Base-by-base conservation (phyloP, 1,140 invertebrate genomes). In the Saxidomus purpurata region DNA sequence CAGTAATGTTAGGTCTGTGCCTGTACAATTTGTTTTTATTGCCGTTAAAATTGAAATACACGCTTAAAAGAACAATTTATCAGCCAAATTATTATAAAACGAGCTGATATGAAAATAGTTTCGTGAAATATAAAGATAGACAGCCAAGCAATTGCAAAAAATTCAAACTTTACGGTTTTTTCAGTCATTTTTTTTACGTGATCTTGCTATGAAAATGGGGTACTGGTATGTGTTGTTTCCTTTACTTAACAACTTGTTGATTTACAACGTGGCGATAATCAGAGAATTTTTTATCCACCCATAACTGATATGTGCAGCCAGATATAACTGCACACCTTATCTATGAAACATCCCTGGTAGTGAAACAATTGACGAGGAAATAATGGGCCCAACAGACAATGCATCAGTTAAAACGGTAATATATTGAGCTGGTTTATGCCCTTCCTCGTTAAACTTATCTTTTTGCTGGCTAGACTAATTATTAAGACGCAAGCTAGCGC, bases 301-400 rank as follows among this genome's bases (percentile, higher is more conserved):
- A 38, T 71, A 71, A 71, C 67, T 71, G 67, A 71, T 71, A 36
- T 71, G 67, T 38, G 34, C 67, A 38, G 67, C 67, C 67, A 38
- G 67, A 38, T 71, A 71, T 71, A 38, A 63, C 25, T 63, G 59
- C 59, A 63, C 22, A 28, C 6, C n/a, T 63, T 63, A 63, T 63
- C 59, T 63, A 8, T 1, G 59, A 63, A 63, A 63, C 59, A 63
- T 63, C 22, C 59, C 34, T 38, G 34, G 1, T 71, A 4, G 22
- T 38, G 67, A 71, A n/a, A 38, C 34, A 38, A 38, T 71, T 38
- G 36, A 71, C 38, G 67, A 38, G 67, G 4, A 63, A 63, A 25
- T 63, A 63, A 63, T 28, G 25, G 25, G 2, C 6, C 8, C 6
- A 28, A 28, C 25, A 63, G 59, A 63, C 25, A 28, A 63, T 63